Percentiles rank a stretch among this genome's conserved stretches.
Conservation (phyloP, 1,140 invertebrate species). For the Heliconius melpomene region DNA sequence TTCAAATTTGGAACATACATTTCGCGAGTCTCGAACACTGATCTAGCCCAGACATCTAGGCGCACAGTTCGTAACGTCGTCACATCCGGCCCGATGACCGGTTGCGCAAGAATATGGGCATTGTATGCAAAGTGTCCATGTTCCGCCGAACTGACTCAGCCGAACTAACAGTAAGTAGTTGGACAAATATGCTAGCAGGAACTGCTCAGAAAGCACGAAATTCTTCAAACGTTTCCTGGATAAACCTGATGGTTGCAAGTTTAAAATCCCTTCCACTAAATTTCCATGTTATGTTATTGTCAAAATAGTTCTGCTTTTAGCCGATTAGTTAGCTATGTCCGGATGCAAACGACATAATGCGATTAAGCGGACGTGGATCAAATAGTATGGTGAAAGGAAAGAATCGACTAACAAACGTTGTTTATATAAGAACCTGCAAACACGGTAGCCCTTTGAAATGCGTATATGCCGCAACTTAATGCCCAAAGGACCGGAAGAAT, state of each 20-base stretch:
- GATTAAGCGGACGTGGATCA: constrained; percentile 52
- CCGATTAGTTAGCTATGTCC: constrained; percentile 44
- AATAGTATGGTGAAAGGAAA: constrained; percentile 48
- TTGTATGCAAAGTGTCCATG: constrained; percentile 73
- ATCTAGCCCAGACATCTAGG: constrained; percentile 61
- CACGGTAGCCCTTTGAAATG: constrained; percentile 63
- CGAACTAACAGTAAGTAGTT: constrained; percentile 54
- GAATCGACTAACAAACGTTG: constrained; percentile 53
- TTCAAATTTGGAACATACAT: neutral
- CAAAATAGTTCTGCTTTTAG: constrained; percentile 34
- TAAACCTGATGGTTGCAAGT: constrained; percentile 1
- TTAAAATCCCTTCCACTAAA: neutral
- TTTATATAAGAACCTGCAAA: constrained; percentile 62
- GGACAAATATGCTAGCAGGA: constrained; percentile 22
- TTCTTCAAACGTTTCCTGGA: neutral
- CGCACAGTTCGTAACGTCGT: constrained; percentile 58
- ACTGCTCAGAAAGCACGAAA: constrained; percentile 16
- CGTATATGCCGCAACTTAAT: constrained; percentile 53
- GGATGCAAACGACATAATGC: constrained; percentile 54
- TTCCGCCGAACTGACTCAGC: constrained; percentile 62
- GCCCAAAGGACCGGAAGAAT: constrained; percentile 71
- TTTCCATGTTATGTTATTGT: constrained; percentile 13
- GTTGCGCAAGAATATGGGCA: constrained; percentile 73
- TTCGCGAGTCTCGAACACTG: neutral
- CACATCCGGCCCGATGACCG: constrained; percentile 70